Base-by-base conservation (phyloP, 2,888 invertebrate genomes). In the Protodeltote pygarga region DNA sequence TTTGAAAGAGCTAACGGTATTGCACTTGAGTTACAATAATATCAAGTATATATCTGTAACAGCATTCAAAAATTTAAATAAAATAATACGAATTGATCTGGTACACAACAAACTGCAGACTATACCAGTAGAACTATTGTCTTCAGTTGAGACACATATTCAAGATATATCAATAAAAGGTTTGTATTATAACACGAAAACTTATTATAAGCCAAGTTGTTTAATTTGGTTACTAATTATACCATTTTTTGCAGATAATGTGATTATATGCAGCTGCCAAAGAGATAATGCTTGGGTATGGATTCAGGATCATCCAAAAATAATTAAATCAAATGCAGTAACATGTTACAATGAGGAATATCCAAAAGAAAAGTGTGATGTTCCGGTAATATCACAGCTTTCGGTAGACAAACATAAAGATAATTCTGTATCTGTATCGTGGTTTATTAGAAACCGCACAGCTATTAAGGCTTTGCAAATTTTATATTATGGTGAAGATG, bases 281-380 rank as follows among this genome's bases (percentile, higher is more conserved):
- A 95, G 96, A 71, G 96, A 97, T 82, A 97, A 97, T 82, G 94
- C 97, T 21, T 97, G 98, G 97, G 96, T 97, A 79, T 98, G 98
- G 98, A 93, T 98, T 68, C 94, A 97, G 77, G 96, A 97, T 84
- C 97, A 98, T 89, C 95, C 96, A 8, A 89, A 86, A 75, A 85
- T 87, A 57, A 82, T 92, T 39, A 87, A 87, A 59, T 70, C 83
- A 2, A 84, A 78, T 46, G 74, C 81, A 37, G 81, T 87, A 2
- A 75, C 81, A 29, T 92, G 92, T 44, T 55, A 81, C 9, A 87
- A 90, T 46, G 77, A 88, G 53, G 89, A 91, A 52, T 88, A 89
- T 64, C 91, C 90, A 1, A 87, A 79, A 58, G 87, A 88, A 59
- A 89, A 89, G 68, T 92, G 92, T 68, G 87, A 89, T 62, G 94